These are phyloP conservation scores for Paracanthobrama guichenoti DNA, from an alignment of 2,113 vertebrate genomes.

Conservation along the genomic window DNA sequence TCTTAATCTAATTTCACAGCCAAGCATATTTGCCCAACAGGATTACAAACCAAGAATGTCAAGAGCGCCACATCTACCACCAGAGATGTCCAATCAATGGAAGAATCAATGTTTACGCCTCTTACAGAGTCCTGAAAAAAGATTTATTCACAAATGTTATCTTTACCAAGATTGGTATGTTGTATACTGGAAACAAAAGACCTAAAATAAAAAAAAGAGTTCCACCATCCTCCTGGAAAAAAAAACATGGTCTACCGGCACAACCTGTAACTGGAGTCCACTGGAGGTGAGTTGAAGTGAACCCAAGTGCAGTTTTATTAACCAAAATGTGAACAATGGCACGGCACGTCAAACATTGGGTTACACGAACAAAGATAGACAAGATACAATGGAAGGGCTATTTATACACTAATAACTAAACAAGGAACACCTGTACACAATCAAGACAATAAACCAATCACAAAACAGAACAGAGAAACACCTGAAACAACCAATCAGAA, in stretches of 20 bases:
- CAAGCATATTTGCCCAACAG: constrained; percentile 73
- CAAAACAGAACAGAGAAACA: too few species aligned
- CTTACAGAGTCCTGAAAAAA: constrained; percentile 64
- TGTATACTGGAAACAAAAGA: not conserved
- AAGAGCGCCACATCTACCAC: constrained; percentile 64
- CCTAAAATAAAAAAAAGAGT: not conserved
- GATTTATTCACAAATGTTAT: constrained; percentile 52
- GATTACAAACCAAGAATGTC: constrained; percentile 76
- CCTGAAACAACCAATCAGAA: too few species aligned
- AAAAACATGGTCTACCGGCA: not conserved
- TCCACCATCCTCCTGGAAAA: not conserved
- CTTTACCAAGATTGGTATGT: constrained; percentile 50
- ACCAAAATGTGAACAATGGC: too few species aligned
- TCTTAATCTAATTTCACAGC: constrained; percentile 76
- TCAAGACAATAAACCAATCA: too few species aligned
- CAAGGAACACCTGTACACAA: too few species aligned
- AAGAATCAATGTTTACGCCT: constrained; percentile 66
- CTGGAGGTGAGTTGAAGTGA: too few species aligned
- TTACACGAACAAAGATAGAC: too few species aligned
- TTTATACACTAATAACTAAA: too few species aligned
- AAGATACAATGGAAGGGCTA: too few species aligned
- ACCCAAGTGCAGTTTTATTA: too few species aligned
- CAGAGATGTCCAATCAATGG: constrained; percentile 71
- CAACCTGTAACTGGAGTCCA: too few species aligned
- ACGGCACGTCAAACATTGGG: too few species aligned